Percentiles rank a stretch among this genome's conserved stretches.
These are phyloP conservation scores for Diadegma fenestrale DNA, from an alignment of 2,888 invertebrate genomes.

Conservation along the genomic window DNA sequence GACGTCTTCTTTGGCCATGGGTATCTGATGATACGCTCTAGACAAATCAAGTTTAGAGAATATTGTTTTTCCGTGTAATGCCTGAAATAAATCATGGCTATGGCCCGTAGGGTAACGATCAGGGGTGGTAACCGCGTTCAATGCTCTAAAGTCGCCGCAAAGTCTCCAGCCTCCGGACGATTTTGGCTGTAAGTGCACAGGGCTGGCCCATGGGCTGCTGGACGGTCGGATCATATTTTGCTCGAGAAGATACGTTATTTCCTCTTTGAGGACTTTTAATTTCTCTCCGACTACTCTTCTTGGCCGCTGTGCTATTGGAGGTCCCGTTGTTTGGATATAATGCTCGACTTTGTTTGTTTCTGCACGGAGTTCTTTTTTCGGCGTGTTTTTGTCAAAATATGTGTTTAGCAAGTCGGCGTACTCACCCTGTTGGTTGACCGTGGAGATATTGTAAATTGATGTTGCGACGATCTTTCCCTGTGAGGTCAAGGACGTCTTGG, in stretches of 20 bases:
- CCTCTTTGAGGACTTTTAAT: conserved; percentile 75
- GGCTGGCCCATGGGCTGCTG: conserved; percentile 76
- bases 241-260: conserved; percentile 78
- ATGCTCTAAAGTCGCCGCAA: conserved; percentile 73
- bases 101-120: neutral
- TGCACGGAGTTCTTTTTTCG: no score
- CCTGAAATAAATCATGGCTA: neutral
- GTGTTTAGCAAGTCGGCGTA: no score
- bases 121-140: conserved; percentile 63
- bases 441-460: no score
- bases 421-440: no score
- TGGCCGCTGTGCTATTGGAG: neutral
- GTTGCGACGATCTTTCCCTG: no score
- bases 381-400: no score
- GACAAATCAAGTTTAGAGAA: neutral
- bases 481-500: no score
- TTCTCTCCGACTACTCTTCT: conserved; percentile 72
- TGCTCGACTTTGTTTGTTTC: neutral
- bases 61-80: neutral
- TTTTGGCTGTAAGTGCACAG: conserved; percentile 73
- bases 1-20: neutral
- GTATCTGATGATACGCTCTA: neutral
- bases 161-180: conserved; percentile 61
- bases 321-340: neutral
- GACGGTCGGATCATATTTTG: conserved; percentile 82